Conservation (phyloP, 2,888 invertebrate species). For the Strigamia crassipes region DNA sequence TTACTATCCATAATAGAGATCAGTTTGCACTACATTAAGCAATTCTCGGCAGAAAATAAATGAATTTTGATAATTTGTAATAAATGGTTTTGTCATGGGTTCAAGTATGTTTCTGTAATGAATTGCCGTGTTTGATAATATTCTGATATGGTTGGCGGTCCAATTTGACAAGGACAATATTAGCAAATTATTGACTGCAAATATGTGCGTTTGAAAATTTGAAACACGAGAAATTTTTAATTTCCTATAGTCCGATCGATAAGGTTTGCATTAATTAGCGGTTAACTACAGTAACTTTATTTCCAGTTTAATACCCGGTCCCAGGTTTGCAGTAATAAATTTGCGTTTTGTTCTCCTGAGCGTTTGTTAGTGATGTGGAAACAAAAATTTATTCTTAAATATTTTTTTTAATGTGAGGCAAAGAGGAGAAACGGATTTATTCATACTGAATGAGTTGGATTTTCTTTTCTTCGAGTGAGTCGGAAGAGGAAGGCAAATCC, state of each 20-base stretch:
- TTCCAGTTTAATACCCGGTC: too few species aligned
- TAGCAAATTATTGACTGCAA: not conserved
- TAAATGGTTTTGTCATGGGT: not conserved
- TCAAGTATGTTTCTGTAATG: not conserved
- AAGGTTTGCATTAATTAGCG: not conserved
- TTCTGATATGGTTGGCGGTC: not conserved
- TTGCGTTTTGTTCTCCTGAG: too few species aligned
- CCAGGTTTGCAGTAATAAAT: too few species aligned
- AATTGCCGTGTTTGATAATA: not conserved
- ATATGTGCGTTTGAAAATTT: not conserved
- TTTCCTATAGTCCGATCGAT: not conserved
- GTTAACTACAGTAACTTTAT: too few species aligned
- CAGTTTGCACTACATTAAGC: not conserved
- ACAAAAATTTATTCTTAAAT: too few species aligned
- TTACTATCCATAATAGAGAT: not conserved
- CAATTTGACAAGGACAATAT: not conserved
- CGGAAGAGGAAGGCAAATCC: slow-evolving; percentile 2
- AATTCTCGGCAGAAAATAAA: not conserved
- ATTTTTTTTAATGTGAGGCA: not conserved
- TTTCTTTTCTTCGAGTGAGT: not conserved
- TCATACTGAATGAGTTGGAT: not conserved
- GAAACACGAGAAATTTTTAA: not conserved
- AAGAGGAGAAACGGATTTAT: not conserved
- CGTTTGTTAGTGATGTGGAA: too few species aligned
- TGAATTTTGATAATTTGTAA: not conserved